Base-by-base conservation (phyloP, 2,888 invertebrate genomes). In the Tiphia femorata region DNA sequence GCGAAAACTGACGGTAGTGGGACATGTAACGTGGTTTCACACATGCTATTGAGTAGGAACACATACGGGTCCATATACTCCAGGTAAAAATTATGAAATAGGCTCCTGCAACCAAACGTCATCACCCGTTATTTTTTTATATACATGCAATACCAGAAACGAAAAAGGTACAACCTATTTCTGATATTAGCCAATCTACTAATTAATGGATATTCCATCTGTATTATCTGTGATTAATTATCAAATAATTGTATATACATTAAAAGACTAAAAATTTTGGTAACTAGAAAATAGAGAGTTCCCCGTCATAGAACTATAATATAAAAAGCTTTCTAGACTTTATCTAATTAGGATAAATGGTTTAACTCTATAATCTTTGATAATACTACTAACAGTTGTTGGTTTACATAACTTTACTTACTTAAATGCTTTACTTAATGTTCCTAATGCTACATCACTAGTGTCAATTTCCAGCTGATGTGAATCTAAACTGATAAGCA, bases 401-500 rank as follows among this genome's bases (percentile, higher is more conserved):
- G 1, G 30, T 52, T 12, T 5, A 29, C 30, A 57, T 20, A 12
- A 19, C 6, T 42, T 16, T 68, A 84, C 85, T 85, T 77, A 87
- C 87, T 94, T 95, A 80, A 95, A 93, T 65, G 96, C 96, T 87
- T 95, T 96, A 72, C 94, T 93, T 69, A 96, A 86, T 55, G 95
- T 94, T 76, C 94, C 94, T 77, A 92, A 89, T 75, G 91, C 91
- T 60, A 95, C 89, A 83, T 96, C 95, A 83, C 92, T 93, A 54
- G 94, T 94, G 82, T 94, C 94, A 74, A 96, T 93, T 83, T 95
- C 92, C 72, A 96, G 86, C 82, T 94, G 92, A 75, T 92, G 91
- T 30, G 93, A 91, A 77, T 93, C 93, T 66, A 93, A 85, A 76
- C 88, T 88, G 57, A 91, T 89, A 73, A 95, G 86, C 82, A 94